Conservation (phyloP, 2,888 invertebrate genomes). For the Drosophila suboccidentalis region DNA sequence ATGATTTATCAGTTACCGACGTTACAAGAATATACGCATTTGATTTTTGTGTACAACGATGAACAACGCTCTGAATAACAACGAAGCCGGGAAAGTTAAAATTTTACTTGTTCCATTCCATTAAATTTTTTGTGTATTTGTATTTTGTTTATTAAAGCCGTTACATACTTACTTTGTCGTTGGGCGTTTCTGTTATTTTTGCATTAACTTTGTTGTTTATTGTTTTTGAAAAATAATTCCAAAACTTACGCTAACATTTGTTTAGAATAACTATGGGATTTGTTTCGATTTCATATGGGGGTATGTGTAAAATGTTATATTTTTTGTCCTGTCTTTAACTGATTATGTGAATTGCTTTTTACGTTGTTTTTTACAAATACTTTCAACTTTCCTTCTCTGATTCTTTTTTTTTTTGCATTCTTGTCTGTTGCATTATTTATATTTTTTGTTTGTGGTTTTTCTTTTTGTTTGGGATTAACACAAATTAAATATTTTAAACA, state of each 20-base stretch:
- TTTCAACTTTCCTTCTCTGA: slow-evolving; percentile 39
- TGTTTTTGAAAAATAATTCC: slow-evolving; percentile 63
- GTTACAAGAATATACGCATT: slow-evolving; percentile 36
- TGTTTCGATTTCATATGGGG: slow-evolving; percentile 39
- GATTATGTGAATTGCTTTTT: slow-evolving; percentile 50
- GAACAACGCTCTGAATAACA: slow-evolving; percentile 43
- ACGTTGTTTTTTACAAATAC: slow-evolving; percentile 56
- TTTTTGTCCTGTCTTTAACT: slow-evolving; percentile 42
- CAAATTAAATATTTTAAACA: slow-evolving; percentile 58
- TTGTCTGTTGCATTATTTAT: slow-evolving; percentile 46
- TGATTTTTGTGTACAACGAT: slow-evolving; percentile 25
- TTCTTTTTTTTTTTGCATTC: slow-evolving; percentile 31
- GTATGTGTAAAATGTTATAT: slow-evolving; percentile 45
- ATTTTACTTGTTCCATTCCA: slow-evolving; percentile 25
- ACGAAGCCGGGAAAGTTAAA: slow-evolving; percentile 43
- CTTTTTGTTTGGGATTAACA: slow-evolving; percentile 49
- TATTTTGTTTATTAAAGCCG: slow-evolving; percentile 47
- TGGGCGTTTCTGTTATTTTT: slow-evolving; percentile 56
- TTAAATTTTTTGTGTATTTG: slow-evolving; percentile 21
- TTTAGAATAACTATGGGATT: slow-evolving; percentile 56
- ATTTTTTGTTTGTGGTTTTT: slow-evolving; percentile 44
- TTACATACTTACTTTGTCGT: slow-evolving; percentile 72
- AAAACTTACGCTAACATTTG: slow-evolving; percentile 76
- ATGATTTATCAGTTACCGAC: slow-evolving; percentile 16
- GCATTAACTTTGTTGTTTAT: slow-evolving; percentile 43